Percentiles rank a stretch among this genome's conserved stretches.
Evolutionary conservation across 2,888 invertebrate species (phyloP).

Genomic region (Plebejus anna): DNA sequence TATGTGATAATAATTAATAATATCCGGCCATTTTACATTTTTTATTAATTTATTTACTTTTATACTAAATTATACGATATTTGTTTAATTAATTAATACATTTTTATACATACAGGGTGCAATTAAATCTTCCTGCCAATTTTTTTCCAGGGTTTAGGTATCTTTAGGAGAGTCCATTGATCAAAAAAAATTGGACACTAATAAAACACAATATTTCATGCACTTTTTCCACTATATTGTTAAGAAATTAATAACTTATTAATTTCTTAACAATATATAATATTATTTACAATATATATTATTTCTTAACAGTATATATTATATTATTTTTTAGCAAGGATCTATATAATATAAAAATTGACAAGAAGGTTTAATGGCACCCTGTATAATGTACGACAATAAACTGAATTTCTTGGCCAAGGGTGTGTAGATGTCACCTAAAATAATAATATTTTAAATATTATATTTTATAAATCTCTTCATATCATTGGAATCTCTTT

Average conservation of each 20-base stretch:
- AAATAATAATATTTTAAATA: background rate
- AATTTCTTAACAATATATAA: no score
- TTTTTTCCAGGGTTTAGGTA: no score
- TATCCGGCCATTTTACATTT: slow-evolving; percentile 37
- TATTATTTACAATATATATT: background rate
- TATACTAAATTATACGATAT: slow-evolving; percentile 35
- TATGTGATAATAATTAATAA: background rate
- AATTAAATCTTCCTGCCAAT: no score
- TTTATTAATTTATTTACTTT: slow-evolving; percentile 34
- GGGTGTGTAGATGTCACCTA: background rate
- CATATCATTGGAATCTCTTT: background rate
- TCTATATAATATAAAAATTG: no score
- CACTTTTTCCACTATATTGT: no score
- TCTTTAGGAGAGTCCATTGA: no score
- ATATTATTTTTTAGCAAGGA: no score
- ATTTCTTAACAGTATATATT: no score
- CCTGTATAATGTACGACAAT: background rate
- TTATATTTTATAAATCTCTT: background rate
- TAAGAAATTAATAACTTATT: no score
- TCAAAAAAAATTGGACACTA: no score
- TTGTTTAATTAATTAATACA: slow-evolving; percentile 41
- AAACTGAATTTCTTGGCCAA: background rate
- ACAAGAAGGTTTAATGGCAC: no score
- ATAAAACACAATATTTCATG: no score
- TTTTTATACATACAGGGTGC: background rate